Evolutionary conservation across 2,888 invertebrate species (phyloP), one percentile per base, ranked within the genome.

Genomic region (Netelia fuscicornis): DNA sequence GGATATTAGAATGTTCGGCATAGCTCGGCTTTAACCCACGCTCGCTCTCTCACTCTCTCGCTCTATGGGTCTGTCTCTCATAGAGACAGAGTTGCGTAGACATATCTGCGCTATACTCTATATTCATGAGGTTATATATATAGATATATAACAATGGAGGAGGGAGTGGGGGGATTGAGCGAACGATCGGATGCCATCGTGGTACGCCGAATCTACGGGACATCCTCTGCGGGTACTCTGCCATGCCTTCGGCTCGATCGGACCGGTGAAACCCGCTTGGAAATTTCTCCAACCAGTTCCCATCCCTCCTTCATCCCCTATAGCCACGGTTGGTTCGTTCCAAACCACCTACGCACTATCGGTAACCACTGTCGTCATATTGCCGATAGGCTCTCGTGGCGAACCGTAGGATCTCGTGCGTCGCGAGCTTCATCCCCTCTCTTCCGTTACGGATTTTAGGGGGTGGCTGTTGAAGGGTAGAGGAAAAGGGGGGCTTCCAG

Each of bases 1-100:
- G 87, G 89, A 91, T 92, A 91, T 92, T 91, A 91, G 92, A 92
- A 92, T 92, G 86, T 88, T 88, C 87, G 78, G 89, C 91, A 92
- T 92, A 89, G 90, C 90, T 85, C 64, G 84, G 84, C 76, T 81
- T 86, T 86, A 85, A 86, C 84, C 78, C 48, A 20, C 23, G 25
- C 75, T 68, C 74, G 37, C 74, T 11, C 2, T 11, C 52, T 52
- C 74, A 44, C 74, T 11, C 2, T 11, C 52, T 52, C 52, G 0
- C 5, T 30, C 30, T 30, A 30, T 30, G 30, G 74, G 23, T 20
- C 9, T 62, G 20, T 48, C 13, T 62, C 17, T 37, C 25, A 62
- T 25, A 62, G 68, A 68, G 44, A 75, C 17, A 60, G 48, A 62
- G n/a, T 68, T 54, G 20, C 9, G 17, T 48, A 52, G 60, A 20